Base-by-base conservation (phyloP, 2,113 vertebrate genomes). In the Perca schrenkii region DNA sequence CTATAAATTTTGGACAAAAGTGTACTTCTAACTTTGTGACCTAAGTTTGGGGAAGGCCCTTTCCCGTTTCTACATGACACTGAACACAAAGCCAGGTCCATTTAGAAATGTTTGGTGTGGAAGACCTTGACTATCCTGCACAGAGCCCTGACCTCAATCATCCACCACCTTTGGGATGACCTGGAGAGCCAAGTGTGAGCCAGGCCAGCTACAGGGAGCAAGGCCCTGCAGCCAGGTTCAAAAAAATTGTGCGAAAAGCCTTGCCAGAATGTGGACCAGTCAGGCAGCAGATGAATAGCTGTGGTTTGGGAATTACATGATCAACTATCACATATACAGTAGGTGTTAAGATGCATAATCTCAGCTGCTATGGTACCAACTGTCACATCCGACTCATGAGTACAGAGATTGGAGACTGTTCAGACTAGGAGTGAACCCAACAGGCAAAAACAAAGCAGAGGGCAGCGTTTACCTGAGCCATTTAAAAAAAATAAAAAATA, bases 361-460 rank as follows among this genome's bases (percentile, higher is more conserved):
- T 73, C 61, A 66, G 61, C 53, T 47, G 56, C 43, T 57, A 47
- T 10, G 11, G 4, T 31, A 31, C 7, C 1, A 43, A 74, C 13
- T 7, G 50, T 25, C 61, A 22, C 7, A 34, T 19, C 16, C 34
- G 40, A 69, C 31, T 81, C 22, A 10, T 6, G 5, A 61, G 12
- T 40, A 49, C 22, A n/a, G 31, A 73, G 61, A 54, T 3, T 31
- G 10, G 80, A 58, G 56, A 11, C 56, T 2, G 49, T 22, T 62
- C 54, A 77, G 58, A 77, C 28, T 6, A 57, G 73, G 52, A 50
- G 46, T 53, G 25, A 46, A 73, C 10, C 21, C 7, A 53, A 16
- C 8, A 25, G 46, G 43, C 31, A 60, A 17, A 65, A 46, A 2
- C n/a, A 16, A 72, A 49, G 7, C 66, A 25, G n/a, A 25, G 36